Conservation (phyloP, 2,888 invertebrate species). For the Caenorhabditis doughertyi region DNA sequence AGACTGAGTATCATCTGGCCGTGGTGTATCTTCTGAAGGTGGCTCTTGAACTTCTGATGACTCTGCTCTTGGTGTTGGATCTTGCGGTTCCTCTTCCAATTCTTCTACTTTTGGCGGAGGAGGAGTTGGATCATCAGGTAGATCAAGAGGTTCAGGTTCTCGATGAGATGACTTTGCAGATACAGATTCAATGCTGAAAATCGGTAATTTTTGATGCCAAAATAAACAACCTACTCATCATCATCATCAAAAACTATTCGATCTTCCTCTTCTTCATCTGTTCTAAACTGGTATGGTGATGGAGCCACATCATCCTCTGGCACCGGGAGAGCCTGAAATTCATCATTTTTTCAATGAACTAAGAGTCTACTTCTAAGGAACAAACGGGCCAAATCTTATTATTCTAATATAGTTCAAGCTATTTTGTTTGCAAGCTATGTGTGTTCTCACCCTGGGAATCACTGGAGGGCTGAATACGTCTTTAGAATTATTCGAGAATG, state of each 20-base stretch:
- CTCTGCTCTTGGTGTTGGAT: neutral
- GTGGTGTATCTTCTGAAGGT: slow-evolving; percentile 12
- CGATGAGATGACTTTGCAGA: slow-evolving; percentile 50
- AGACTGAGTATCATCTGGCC: neutral
- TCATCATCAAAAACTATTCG: slow-evolving; percentile 46
- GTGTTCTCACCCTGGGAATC: too few species aligned
- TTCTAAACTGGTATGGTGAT: neutral
- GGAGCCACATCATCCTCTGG: neutral
- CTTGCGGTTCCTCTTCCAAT: neutral
- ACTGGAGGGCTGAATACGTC: slow-evolving; percentile 45
- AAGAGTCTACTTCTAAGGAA: too few species aligned
- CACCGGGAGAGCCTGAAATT: neutral
- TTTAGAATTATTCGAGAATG: slow-evolving; percentile 32
- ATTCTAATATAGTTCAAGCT: too few species aligned
- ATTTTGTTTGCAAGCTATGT: too few species aligned
- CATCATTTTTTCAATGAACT: neutral
- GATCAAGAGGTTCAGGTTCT: slow-evolving; percentile 10
- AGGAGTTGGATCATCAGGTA: neutral
- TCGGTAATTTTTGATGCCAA: neutral
- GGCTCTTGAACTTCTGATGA: neutral
- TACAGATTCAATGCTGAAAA: slow-evolving; percentile 61
- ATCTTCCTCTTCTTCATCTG: slow-evolving; percentile 31
- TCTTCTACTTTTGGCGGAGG: slow-evolving; percentile 1
- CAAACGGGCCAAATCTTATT: too few species aligned
- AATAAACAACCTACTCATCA: slow-evolving; percentile 20